These are phyloP conservation scores for Calliscelio sp. DNA, from an alignment of 2,888 invertebrate genomes.

Conservation along the genomic window DNA sequence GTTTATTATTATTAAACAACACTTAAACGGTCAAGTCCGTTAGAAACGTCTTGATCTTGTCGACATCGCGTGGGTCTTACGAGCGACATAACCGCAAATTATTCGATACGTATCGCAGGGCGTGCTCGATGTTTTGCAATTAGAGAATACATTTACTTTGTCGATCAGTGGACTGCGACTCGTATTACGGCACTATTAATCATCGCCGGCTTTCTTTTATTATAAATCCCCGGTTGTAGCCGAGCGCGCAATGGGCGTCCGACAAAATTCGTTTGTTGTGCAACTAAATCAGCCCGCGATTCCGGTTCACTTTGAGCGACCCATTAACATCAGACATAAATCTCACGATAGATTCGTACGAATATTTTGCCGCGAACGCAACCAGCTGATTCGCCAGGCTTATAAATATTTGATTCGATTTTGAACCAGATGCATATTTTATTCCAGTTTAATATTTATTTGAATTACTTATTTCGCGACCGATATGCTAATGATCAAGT, in stretches of 20 bases:
- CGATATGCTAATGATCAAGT: conserved; percentile 23
- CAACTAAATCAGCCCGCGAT: conserved; percentile 9
- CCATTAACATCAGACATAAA: conserved; percentile 31
- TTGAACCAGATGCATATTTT: conserved; percentile 60
- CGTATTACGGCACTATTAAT: conserved; percentile 53
- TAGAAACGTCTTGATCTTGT: conserved; percentile 55
- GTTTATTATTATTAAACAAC: conserved; percentile 1
- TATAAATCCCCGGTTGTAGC: conserved; percentile 1
- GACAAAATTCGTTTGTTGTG: conserved; percentile 16
- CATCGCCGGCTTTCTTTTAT: conserved; percentile 51
- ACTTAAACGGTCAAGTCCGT: conserved; percentile 29
- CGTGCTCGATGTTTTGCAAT: conserved; percentile 64
- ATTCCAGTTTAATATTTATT: conserved; percentile 54
- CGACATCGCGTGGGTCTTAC: conserved; percentile 65
- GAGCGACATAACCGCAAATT: conserved; percentile 66
- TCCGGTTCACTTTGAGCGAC: conserved; percentile 37
- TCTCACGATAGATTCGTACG: conserved; percentile 16
- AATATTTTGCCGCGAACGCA: neutral
- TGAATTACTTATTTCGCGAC: conserved; percentile 23
- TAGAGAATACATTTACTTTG: conserved; percentile 66
- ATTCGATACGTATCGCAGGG: conserved; percentile 64
- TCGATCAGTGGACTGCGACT: conserved; percentile 61
- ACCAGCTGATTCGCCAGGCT: conserved; percentile 37
- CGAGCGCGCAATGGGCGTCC: neutral
- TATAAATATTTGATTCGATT: conserved; percentile 59